Evolutionary conservation across 2,888 invertebrate genomes (phyloP).

Genomic region (Macroteleia sp.): DNA sequence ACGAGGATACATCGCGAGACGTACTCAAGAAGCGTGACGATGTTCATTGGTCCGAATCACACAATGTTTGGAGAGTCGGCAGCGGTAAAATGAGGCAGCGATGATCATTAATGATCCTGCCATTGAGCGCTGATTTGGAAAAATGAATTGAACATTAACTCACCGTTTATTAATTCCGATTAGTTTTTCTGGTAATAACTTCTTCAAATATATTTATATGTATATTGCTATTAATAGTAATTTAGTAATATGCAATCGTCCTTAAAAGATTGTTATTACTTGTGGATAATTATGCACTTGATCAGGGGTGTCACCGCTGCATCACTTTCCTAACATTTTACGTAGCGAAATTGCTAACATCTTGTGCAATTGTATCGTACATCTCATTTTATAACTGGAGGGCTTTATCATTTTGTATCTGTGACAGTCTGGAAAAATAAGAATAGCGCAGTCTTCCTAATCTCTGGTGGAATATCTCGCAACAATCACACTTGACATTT

Average conservation of each 20-base stretch:
- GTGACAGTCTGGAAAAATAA: slow-evolving; percentile 54
- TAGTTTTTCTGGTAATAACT: no score
- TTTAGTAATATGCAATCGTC: not conserved
- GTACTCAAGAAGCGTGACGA: slow-evolving; percentile 42
- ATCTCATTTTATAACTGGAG: slow-evolving; percentile 21
- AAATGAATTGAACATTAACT: slow-evolving; percentile 2
- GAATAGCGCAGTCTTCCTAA: slow-evolving; percentile 16
- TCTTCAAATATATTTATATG: no score
- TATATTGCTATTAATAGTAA: not conserved
- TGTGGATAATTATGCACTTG: slow-evolving; percentile 1
- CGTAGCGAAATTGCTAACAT: slow-evolving; percentile 18
- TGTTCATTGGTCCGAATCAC: slow-evolving; percentile 57
- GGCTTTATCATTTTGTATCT: slow-evolving; percentile 42
- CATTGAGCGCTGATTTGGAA: slow-evolving; percentile 15
- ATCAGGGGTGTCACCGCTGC: slow-evolving; percentile 11
- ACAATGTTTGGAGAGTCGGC: slow-evolving; percentile 26
- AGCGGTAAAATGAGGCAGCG: slow-evolving; percentile 25
- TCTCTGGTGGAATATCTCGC: slow-evolving; percentile 20
- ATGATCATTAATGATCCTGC: slow-evolving; percentile 29
- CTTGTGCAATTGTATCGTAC: slow-evolving; percentile 20
- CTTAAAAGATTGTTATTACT: not conserved
- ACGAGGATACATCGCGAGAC: slow-evolving; percentile 52
- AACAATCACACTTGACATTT: slow-evolving; percentile 27
- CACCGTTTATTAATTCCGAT: no score
- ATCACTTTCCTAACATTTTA: slow-evolving; percentile 15